Conservation (phyloP, 2,797 vertebrate species). For the Ibycter americanus region DNA sequence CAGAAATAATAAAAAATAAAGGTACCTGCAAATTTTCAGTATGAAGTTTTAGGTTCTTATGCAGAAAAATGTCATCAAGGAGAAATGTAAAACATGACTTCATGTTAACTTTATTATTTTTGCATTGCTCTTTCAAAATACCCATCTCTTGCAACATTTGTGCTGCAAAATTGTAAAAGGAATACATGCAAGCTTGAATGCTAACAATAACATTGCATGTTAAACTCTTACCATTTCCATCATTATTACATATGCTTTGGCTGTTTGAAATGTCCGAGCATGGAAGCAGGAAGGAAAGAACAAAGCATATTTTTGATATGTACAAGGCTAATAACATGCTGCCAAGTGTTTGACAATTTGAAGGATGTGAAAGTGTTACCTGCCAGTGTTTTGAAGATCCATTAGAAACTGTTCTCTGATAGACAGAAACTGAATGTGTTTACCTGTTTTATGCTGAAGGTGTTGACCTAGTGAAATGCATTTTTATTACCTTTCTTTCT, state of each 20-base stretch:
- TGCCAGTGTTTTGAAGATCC: not conserved
- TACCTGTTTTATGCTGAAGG: not conserved
- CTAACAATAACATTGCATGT: not conserved
- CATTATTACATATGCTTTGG: not conserved
- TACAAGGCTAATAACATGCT: not conserved
- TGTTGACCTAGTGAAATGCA: not conserved
- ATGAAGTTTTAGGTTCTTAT: not conserved
- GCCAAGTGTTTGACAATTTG: not conserved
- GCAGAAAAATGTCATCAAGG: not conserved
- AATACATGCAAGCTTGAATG: not conserved
- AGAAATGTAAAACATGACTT: not conserved
- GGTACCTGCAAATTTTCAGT: not conserved
- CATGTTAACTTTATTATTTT: not conserved
- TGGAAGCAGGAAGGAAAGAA: not conserved
- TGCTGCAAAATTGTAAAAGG: not conserved
- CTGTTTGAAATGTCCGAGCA: not conserved
- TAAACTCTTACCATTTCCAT: not conserved
- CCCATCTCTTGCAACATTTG: not conserved
- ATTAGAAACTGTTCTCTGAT: not conserved
- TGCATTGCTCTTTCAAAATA: not conserved
- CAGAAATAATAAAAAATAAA: not conserved
- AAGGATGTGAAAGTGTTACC: not conserved
- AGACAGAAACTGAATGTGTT: not conserved
- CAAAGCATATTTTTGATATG: not conserved
- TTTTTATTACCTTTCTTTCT: conserved; percentile 8